phyloP scores from a whole-genome alignment of 2,113 vertebrate genomes.

The Xyrauchen texanus region DNA sequence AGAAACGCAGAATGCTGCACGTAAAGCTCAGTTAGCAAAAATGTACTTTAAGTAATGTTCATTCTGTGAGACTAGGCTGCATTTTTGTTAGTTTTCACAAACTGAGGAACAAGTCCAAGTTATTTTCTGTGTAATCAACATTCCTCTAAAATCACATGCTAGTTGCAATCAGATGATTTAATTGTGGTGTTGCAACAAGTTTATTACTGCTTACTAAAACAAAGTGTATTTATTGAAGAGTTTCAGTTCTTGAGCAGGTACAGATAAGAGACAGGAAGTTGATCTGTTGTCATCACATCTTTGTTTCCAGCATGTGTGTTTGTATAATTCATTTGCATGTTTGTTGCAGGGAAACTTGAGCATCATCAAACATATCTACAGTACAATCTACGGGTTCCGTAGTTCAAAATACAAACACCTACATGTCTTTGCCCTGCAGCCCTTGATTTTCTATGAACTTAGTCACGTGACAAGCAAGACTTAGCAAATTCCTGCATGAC shows the following conservation, averaged over 20 bases:
- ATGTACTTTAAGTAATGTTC: no score
- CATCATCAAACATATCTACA: not conserved
- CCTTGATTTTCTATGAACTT: not conserved
- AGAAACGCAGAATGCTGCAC: no score
- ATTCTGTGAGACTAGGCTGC: no score
- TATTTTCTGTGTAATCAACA: no score
- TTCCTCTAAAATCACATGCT: no score
- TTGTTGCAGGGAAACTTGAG: not conserved
- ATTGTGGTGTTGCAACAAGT: not conserved
- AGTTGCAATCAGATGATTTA: no score
- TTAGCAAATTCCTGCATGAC: slow-evolving; percentile 15
- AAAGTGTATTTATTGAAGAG: not conserved
- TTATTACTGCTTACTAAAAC: not conserved
- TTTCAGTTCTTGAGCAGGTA: not conserved
- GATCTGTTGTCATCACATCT: not conserved
- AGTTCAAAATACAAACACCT: not conserved
- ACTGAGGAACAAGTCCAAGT: no score
- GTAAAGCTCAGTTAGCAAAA: no score
- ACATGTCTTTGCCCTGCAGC: not conserved
- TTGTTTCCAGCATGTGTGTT: not conserved
- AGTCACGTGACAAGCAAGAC: not conserved
- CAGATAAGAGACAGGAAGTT: not conserved
- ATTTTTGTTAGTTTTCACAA: no score
- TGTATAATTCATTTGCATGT: not conserved
- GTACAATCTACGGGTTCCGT: not conserved